Conservation (phyloP, 2,888 invertebrate species). For the Acronicta aceris region DNA sequence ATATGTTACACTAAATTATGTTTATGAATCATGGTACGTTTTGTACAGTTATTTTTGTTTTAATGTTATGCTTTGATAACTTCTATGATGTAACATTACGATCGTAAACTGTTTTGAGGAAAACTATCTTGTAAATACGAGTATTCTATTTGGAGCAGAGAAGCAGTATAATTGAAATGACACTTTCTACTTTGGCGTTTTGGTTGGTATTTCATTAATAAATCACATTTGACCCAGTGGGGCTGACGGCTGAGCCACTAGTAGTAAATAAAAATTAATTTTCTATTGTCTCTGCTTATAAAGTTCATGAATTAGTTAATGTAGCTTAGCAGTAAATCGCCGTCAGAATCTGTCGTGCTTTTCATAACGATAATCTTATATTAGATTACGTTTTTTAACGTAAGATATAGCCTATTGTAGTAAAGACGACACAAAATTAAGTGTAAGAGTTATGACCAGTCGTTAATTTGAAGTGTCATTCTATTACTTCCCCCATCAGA, state of each 20-base stretch:
- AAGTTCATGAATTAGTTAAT: too few species aligned
- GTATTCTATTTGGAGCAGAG: too few species aligned
- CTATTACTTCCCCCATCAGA: conserved; percentile 49
- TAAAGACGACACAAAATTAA: conserved; percentile 15
- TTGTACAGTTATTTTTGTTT: conserved; percentile 21
- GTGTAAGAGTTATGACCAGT: conserved; percentile 15
- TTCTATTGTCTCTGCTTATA: too few species aligned
- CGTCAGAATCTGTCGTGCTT: neutral
- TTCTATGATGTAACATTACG: neutral
- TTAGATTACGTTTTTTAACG: conserved; percentile 1
- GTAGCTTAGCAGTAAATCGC: too few species aligned
- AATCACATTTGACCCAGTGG: too few species aligned
- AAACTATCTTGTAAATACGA: neutral
- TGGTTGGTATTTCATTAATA: too few species aligned
- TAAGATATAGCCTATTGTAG: conserved; percentile 29
- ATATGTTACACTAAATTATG: neutral
- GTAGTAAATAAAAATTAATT: too few species aligned
- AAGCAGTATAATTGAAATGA: too few species aligned
- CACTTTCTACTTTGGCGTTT: too few species aligned
- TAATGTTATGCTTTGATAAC: conserved; percentile 9
- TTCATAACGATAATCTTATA: conserved; percentile 1
- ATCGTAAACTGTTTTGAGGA: conserved; percentile 14
- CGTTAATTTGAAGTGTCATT: conserved; percentile 25
- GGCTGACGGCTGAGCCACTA: too few species aligned
- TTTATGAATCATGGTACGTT: conserved; percentile 11